Conservation (phyloP, 2,888 invertebrate species). For the Hymenopus coronatus region DNA sequence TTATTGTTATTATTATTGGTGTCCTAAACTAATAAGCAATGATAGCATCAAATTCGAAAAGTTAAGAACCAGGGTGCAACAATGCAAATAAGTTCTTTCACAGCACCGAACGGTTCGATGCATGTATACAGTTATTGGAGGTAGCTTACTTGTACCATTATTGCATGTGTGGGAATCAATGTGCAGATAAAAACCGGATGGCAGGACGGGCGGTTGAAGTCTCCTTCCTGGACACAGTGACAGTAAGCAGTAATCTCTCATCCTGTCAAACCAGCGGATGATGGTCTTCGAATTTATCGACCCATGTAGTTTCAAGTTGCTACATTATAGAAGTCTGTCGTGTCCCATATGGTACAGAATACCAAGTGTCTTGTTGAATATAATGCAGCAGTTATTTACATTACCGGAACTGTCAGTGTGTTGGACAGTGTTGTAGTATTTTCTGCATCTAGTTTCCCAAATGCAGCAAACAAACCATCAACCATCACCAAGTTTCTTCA, state of each 20-base stretch:
- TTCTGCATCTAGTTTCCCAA: no score
- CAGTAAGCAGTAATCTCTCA: background rate
- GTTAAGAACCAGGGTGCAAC: no score
- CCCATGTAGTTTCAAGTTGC: background rate
- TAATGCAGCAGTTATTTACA: background rate
- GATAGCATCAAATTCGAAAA: no score
- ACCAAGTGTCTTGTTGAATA: background rate
- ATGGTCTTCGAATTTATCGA: background rate
- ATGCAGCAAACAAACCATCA: no score
- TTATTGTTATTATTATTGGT: no score
- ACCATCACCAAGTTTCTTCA: no score
- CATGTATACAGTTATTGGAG: no score
- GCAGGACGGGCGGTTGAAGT: background rate
- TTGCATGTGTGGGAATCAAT: background rate
- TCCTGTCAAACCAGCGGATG: background rate
- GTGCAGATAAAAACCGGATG: background rate
- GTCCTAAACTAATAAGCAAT: no score
- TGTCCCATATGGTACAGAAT: background rate
- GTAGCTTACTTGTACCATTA: background rate
- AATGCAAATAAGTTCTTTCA: no score
- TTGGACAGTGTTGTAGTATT: no score
- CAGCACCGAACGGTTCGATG: no score
- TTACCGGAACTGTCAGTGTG: no score
- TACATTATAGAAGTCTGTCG: background rate
- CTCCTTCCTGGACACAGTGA: background rate